Base-by-base conservation (phyloP, 1,140 invertebrate species). In the Hypsibius dujardini region DNA sequence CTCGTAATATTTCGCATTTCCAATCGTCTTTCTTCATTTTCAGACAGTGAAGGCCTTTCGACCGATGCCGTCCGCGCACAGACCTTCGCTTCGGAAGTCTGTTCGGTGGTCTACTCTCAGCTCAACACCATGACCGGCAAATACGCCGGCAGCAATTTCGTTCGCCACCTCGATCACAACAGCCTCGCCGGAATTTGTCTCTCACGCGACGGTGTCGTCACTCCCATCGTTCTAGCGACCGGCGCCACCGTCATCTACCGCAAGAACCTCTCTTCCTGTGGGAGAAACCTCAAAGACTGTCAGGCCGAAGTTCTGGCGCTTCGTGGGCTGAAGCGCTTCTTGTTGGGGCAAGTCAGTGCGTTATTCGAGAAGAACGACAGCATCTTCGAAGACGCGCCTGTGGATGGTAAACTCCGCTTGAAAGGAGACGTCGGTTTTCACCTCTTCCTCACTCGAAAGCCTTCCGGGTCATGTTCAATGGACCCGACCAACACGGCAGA, bases 391-490 rank as follows among this genome's bases (percentile, higher is more conserved):
- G 62, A 42, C 7, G 3, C 42, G 12, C 3, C 7, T 3, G 62
- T 14, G 45, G 45, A 7, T 3, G 62, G 62, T 3, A 7, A 14
- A 42, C 62, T 67, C 3, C 12, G 3, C 12, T 42, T 67, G 7
- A 67, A 67, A 42, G 7, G 3, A 42, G 62, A 42, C 62, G 45
- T 67, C 3, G 62, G 62, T 67, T 67, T 67, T 42, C 62, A 67
- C 62, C 62, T 67, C 3, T 67, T 67, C 42, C 7, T 67, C 62
- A 14, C 7, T 3, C 62, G 42, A 7, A 14, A 42, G 3, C 62
- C 62, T 3, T 67, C 62, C 12, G 62, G 62, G 3, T 67, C 62
- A 42, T 67, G 62, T 42, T 14, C 62, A 14, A 7, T 42, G 7
- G 3, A 14, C 42, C 3, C 7, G 7, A 67, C 3, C 7, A 67